A percentile compares a stretch with the other conserved stretches of the same genome.
Evolutionary conservation across 2,113 vertebrate species (phyloP).

Genomic region (Platysteira castanea): DNA sequence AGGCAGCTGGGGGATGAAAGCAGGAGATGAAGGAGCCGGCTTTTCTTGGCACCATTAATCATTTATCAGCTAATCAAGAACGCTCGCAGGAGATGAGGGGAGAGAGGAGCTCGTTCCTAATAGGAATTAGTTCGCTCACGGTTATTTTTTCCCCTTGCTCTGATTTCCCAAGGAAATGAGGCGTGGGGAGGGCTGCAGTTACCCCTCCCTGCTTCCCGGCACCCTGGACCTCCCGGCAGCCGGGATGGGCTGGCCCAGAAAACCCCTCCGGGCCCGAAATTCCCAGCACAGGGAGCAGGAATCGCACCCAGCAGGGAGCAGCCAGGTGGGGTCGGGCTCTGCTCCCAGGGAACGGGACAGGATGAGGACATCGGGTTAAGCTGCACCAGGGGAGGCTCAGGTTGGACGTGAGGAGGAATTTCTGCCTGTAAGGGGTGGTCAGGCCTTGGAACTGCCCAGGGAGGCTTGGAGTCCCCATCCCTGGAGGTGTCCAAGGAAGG

Average conservation of each 20-base stretch:
- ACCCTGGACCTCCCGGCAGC: rapidly evolving
- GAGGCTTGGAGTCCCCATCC: neutral
- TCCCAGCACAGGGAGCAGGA: rapidly evolving
- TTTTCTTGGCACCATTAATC: slow-evolving; percentile 52
- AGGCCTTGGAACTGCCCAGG: neutral
- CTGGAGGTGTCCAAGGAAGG: neutral
- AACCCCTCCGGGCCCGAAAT: rapidly evolving
- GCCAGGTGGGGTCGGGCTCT: neutral
- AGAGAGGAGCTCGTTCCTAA: slow-evolving; percentile 16
- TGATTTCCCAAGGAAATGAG: slow-evolving; percentile 12
- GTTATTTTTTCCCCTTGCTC: neutral
- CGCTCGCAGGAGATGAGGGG: slow-evolving; percentile 26
- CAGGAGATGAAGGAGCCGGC: slow-evolving; percentile 22
- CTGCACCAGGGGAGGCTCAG: neutral
- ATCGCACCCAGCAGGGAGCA: neutral
- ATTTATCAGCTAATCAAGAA: slow-evolving; percentile 63
- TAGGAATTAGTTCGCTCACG: slow-evolving; percentile 56
- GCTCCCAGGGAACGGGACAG: neutral
- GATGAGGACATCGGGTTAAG: rapidly evolving
- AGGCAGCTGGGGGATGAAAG: slow-evolving; percentile 49
- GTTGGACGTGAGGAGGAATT: neutral
- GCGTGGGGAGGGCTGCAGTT: neutral
- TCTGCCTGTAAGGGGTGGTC: neutral
- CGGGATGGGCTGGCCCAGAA: neutral
- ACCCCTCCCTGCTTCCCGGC: neutral